Percentiles rank a stretch among this genome's conserved stretches.
Conservation (phyloP, 2,888 invertebrate species). For the Lampropteryx suffumata region DNA sequence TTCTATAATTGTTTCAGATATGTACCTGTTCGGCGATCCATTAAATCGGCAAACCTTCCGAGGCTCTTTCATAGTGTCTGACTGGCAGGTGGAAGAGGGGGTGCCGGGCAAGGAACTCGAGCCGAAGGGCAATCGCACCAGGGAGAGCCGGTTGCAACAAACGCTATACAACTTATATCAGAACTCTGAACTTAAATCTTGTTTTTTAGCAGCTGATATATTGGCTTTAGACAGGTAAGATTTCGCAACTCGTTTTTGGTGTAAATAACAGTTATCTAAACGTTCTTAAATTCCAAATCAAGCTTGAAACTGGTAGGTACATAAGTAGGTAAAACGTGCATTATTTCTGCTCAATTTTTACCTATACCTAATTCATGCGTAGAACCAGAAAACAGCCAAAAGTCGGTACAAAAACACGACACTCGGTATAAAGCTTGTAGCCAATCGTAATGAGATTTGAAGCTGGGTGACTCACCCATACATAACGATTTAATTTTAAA, state of each 20-base stretch:
- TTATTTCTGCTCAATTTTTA: background rate
- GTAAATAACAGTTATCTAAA: conserved; percentile 7
- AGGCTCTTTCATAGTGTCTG: conserved; percentile 90
- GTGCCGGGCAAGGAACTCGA: conserved; percentile 85
- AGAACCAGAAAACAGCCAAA: too few relatives aligned
- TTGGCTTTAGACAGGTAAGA: conserved; percentile 92
- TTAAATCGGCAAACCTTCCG: conserved; percentile 91
- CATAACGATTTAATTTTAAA: too few relatives aligned
- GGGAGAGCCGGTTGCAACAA: conserved; percentile 89
- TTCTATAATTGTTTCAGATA: conserved; percentile 86
- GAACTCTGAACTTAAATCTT: conserved; percentile 88
- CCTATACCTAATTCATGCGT: too few relatives aligned
- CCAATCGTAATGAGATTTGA: conserved; percentile 20
- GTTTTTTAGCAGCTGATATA: conserved; percentile 91
- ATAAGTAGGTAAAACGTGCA: background rate
- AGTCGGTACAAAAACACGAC: too few relatives aligned
- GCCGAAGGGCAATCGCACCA: conserved; percentile 87
- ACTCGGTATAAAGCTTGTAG: too few relatives aligned
- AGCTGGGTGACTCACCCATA: conserved; percentile 27
- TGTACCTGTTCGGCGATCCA: conserved; percentile 87
- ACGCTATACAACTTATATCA: conserved; percentile 89
- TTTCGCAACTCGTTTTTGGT: background rate
- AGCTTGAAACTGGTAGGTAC: background rate
- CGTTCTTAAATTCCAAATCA: background rate
- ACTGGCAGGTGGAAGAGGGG: conserved; percentile 86